Base-by-base conservation (phyloP, 2,888 invertebrate genomes). In the Dryococelus australis region DNA sequence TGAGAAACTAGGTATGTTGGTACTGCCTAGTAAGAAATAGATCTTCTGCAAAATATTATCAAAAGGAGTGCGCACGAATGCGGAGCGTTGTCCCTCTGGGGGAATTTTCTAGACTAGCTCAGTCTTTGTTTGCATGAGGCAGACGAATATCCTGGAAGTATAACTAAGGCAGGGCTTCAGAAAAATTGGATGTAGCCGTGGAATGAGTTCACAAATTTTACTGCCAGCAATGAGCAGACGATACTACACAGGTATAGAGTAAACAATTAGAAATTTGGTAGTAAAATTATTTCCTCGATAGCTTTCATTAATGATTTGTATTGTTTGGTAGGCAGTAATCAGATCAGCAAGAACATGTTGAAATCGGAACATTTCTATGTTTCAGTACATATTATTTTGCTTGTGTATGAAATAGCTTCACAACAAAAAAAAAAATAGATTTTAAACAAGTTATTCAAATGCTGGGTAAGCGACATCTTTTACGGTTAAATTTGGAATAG, bases 401-500 rank as follows among this genome's bases (percentile, higher is more conserved):
- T 35, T 65, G 6, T 20, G 65, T 24, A 65, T 65, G 24, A 65
- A n/a, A 24, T 24, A 65, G 65, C 65, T 65, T n/a, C 65, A 20
- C 16, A 24, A 65, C 65, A 8, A 65, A 65, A 65, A 65, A 35
- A 35, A 35, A 35, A 4, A 65, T 83, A 83, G 83, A 35, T 83
- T 83, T 83, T 83, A 0, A 83, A 28, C n/a, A 83, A 35, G 12
- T 83, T 10, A n/a, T 35, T 83, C 43, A 83, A 83, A 79, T 83
- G 43, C 28, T 51, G 51, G 51, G 24, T 12, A 65, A 65, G 65
- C 65, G 16, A 65, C 28, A 35, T 83, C 20, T 83, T 83, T 20
- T 35, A 83, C 13, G 83, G 28, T 83, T 83, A 83, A 83, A 83
- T 83, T 83, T 81, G 9, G 13, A 81, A 81, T 81, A n/a, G n/a